Evolutionary conservation across 1,140 invertebrate genomes (phyloP), one percentile per base, ranked within the genome.

Genomic region (Homalodisca vitripennis): DNA sequence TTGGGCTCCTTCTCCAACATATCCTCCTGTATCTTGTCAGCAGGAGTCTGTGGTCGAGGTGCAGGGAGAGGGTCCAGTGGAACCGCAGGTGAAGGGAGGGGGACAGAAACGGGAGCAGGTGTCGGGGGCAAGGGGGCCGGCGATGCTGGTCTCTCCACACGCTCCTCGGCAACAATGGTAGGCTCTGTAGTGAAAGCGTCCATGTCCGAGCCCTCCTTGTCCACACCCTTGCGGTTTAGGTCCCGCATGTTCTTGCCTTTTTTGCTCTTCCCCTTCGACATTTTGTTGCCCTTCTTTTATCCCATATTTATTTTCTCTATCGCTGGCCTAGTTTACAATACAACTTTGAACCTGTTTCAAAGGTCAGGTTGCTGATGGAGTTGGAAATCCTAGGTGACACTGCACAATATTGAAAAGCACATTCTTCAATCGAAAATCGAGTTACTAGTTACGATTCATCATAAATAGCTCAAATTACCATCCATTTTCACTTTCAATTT

Each of bases 151-250:
- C 71, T 66, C 22, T 73, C 47, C n/a, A n/a, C n/a, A n/a, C n/a
- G n/a, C n/a, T n/a, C n/a, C 67, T 55, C 31, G 63, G 55, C 46
- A 67, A 74, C 74, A n/a, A n/a, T n/a, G 51, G 41, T 78, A 75
- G 29, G 68, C 17, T 76, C 55, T 66, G 80, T 80, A 30, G 79
- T 76, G 72, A 82, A 82, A 31, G 82, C 81, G 73, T 83, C 82
- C 82, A 84, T 83, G 64, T 83, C 82, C 3, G 81, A 80, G 48
- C 81, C 82, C 70, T 83, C 82, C 72, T 83, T 84, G 41, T 84
- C 82, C 12, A 79, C 78, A 65, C 82, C 81, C 68, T 79, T 81
- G 14, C 79, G 78, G 73, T 82, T 84, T 6, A 80, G 65, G 30
- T 72, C 78, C 63, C 68, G 66, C 55, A 46, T 68, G 65, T 82